These are phyloP conservation scores for Salmo trutta DNA, from an alignment of 2,797 vertebrate species.

Conservation along the genomic window DNA sequence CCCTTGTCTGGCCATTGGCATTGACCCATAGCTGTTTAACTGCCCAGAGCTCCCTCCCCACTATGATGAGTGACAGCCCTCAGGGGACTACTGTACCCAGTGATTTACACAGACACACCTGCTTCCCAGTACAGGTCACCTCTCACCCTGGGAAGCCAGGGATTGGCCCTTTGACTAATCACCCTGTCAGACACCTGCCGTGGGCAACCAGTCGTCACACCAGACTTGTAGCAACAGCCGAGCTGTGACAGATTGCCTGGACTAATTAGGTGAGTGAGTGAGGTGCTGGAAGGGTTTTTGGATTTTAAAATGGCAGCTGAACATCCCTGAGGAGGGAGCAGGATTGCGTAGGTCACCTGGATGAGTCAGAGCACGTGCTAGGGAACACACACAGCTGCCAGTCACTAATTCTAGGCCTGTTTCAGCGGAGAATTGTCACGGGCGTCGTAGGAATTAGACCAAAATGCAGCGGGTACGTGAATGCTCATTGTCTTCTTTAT, in stretches of 20 bases:
- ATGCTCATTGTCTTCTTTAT: too few species aligned
- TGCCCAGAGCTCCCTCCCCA: constrained; percentile 9
- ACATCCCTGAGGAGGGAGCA: background rate
- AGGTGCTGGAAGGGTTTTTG: constrained; percentile 24
- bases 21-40: constrained; percentile 37
- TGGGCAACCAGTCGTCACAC: constrained; percentile 1
- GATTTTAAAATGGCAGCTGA: constrained; percentile 9
- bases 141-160: background rate
- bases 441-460: too few species aligned
- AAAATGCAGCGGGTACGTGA: too few species aligned
- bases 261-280: constrained; percentile 6
- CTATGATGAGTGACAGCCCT: constrained; percentile 22
- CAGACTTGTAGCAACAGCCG: background rate
- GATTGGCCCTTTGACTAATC: constrained; percentile 17
- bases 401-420: background rate
- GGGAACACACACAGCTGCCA: background rate
- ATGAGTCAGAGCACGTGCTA: background rate
- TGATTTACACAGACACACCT: constrained; percentile 8
- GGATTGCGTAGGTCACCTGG: background rate
- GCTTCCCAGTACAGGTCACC: constrained; percentile 6
- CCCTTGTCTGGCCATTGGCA: constrained; percentile 33
- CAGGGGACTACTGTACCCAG: constrained; percentile 24
- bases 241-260: background rate
- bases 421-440: background rate
- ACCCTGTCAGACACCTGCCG: constrained; percentile 14